These are phyloP conservation scores for Pangasius krempfi DNA, from an alignment of 2,797 vertebrate genomes.

Conservation along the genomic window DNA sequence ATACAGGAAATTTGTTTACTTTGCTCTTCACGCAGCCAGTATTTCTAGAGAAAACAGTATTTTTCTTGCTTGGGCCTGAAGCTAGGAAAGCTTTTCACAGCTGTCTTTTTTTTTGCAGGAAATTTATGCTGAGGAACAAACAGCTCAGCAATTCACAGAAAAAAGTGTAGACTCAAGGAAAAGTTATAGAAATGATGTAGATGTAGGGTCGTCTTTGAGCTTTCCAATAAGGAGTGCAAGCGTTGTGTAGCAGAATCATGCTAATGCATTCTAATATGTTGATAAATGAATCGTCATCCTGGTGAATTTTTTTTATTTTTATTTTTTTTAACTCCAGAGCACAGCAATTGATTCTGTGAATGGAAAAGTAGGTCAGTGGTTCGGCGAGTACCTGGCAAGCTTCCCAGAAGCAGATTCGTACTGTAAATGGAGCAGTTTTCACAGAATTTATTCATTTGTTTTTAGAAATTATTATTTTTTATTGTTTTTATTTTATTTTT, in stretches of 20 bases:
- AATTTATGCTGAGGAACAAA: constrained; percentile 64
- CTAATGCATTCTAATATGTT: background rate
- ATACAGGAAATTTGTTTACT: background rate
- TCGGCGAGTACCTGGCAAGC: constrained; percentile 28
- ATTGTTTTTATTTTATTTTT: background rate
- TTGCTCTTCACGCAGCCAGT: constrained; percentile 16
- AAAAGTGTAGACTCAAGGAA: constrained; percentile 53
- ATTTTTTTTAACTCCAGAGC: constrained; percentile 11
- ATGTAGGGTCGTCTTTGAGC: background rate
- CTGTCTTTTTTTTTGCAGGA: constrained; percentile 60
- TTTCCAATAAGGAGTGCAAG: background rate
- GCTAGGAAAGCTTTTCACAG: constrained; percentile 64
- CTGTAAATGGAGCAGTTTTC: background rate
- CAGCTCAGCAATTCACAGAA: constrained; percentile 66
- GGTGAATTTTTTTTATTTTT: constrained; percentile 13
- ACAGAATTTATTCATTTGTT: background rate
- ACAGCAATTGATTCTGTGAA: constrained; percentile 34
- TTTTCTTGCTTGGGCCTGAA: constrained; percentile 54
- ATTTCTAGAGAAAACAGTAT: background rate
- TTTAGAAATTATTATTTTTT: background rate
- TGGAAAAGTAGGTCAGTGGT: constrained; percentile 39
- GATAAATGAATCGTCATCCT: background rate
- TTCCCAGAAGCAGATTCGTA: constrained; percentile 16
- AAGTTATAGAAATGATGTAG: constrained; percentile 42
- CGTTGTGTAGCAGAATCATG: background rate